phyloP scores from a whole-genome alignment of 2,888 invertebrate species.

The Pecten maximus region DNA sequence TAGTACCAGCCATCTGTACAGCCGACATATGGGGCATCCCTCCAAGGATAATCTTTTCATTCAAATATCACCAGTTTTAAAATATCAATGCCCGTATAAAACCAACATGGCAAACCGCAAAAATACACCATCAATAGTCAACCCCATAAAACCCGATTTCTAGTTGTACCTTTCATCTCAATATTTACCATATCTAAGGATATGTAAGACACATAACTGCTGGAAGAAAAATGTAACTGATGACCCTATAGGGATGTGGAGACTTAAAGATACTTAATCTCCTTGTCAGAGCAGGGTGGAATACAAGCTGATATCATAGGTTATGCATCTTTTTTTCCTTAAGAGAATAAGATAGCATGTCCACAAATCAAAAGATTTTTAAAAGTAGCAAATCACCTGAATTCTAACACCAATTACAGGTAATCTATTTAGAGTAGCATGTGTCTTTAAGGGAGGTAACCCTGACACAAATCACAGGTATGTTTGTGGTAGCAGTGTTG shows the following conservation, averaged over 20 bases:
- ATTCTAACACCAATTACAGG: too few species aligned
- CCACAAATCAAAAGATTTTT: too few species aligned
- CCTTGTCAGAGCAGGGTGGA: too few species aligned
- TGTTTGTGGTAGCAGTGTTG: too few species aligned
- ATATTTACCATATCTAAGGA: neutral
- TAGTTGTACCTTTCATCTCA: neutral
- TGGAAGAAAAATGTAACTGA: neutral
- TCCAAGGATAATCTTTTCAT: conserved; percentile 14
- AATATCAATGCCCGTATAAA: neutral
- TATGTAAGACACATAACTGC: neutral
- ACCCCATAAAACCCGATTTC: neutral
- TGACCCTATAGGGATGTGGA: neutral
- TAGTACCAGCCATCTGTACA: neutral
- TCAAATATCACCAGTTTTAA: conserved; percentile 13
- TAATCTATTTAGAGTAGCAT: too few species aligned
- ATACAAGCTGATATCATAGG: too few species aligned
- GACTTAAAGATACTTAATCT: neutral
- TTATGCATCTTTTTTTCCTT: too few species aligned
- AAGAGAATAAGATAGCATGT: too few species aligned
- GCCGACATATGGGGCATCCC: neutral
- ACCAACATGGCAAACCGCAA: neutral
- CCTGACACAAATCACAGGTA: too few species aligned
- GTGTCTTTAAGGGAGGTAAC: too few species aligned
- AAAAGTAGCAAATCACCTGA: too few species aligned
- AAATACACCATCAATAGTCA: neutral